These are phyloP conservation scores for Sicus ferrugineus DNA, from an alignment of 2,888 invertebrate species.

Conservation along the genomic window DNA sequence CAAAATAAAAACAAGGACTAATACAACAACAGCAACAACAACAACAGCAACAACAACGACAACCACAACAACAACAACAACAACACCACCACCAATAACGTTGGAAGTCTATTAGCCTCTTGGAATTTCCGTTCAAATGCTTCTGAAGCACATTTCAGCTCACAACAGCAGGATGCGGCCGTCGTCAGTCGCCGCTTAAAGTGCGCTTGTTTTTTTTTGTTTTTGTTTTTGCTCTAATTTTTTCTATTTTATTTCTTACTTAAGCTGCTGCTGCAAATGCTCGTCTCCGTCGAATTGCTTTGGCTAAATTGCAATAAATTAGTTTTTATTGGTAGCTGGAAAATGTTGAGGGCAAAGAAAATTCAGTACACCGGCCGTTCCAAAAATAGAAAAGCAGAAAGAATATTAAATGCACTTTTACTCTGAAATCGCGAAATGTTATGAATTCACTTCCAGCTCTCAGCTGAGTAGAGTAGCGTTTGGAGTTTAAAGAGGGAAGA, in stretches of 20 bases:
- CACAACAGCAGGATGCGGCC: too few species aligned
- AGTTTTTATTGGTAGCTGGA: too few species aligned
- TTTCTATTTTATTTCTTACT: background rate
- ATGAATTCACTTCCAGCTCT: too few species aligned
- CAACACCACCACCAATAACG: too few species aligned
- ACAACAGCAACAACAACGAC: background rate
- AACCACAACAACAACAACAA: conserved; percentile 12
- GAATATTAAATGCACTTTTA: too few species aligned
- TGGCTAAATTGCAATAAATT: conserved; percentile 28
- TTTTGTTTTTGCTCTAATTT: conserved; percentile 8
- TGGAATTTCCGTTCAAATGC: conserved; percentile 23
- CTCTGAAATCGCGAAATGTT: too few species aligned
- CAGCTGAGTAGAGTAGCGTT: too few species aligned
- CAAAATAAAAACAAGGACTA: background rate
- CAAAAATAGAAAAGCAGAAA: too few species aligned
- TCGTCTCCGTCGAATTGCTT: conserved; percentile 14
- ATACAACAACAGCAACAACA: background rate
- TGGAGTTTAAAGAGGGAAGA: too few species aligned
- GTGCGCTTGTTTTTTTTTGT: conserved; percentile 1
- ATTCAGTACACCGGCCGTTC: too few species aligned
- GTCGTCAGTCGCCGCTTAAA: background rate
- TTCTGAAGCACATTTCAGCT: conserved; percentile 15
- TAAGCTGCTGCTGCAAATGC: background rate
- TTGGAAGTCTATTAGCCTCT: conserved; percentile 28
- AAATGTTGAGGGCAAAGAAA: too few species aligned